Evolutionary conservation across 2,113 vertebrate species (phyloP), one percentile per base, ranked within the genome.

Genomic region (Glareola pratincola): DNA sequence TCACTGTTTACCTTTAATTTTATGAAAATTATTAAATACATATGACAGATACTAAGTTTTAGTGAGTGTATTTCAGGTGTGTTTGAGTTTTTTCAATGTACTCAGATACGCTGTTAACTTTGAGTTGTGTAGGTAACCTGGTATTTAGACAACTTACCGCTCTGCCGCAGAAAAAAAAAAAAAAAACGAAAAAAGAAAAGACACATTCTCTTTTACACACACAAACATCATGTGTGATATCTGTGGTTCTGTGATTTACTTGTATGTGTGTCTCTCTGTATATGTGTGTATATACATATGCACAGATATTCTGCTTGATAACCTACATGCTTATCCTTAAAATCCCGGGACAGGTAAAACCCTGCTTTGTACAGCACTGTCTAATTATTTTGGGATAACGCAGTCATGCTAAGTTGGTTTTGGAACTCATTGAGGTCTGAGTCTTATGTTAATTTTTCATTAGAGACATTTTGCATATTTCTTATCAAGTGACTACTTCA

Each of bases 201-300:
- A 32, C 29, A 19, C 21, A 9, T 48, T 48, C 14, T 48, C 14
- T 17, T 14, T 48, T 9, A 45, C 22, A 64, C 27, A 43, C 26
- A 21, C 30, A n/a, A 5, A 37, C n/a, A 39, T 39, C 16, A 27
- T 53, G 8, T 37, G 37, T 50, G 10, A 0, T 43, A 11, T n/a
- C n/a, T n/a, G n/a, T n/a, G n/a, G n/a, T n/a, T n/a, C n/a, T n/a
- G n/a, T n/a, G n/a, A n/a, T 86, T 37, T 43, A 27, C 32, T 41
- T 86, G 39, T 36, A 21, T 57, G 17, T 17, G 6, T 66, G 6
- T n/a, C 12, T 77, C 36, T 71, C 10, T 12, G 4, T 37, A 6
- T 23, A 47, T 2, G 1, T 36, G 23, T 1, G 0, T 41, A 14
- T 27, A 4, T 24, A 60, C 27, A 5, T 21, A 20, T 5, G 22